Evolutionary conservation across 2,113 vertebrate species (phyloP).

Genomic region (Recurvirostra avosetta): DNA sequence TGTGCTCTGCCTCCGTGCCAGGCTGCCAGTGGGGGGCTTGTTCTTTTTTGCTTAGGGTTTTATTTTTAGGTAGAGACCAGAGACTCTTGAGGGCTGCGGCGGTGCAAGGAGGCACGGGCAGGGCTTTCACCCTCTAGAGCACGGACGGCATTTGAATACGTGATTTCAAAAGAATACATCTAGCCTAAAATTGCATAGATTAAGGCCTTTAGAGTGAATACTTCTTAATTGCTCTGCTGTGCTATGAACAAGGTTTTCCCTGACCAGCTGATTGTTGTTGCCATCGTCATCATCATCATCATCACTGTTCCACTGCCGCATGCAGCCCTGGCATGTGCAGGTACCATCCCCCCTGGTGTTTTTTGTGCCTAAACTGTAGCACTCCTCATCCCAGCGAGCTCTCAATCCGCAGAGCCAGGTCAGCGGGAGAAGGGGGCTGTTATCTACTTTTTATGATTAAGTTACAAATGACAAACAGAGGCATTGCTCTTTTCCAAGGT

Average conservation of each 20-base stretch:
- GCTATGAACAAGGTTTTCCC: neutral
- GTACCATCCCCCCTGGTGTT: neutral
- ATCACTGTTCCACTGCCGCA: neutral
- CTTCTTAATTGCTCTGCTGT: neutral
- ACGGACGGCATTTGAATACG: neutral
- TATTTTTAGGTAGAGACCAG: conserved; percentile 54
- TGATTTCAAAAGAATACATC: neutral
- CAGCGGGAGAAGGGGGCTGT: neutral
- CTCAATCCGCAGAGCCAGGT: neutral
- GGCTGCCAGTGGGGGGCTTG: neutral
- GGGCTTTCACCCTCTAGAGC: neutral
- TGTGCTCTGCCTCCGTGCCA: conserved; percentile 28
- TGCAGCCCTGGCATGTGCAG: neutral
- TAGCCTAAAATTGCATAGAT: neutral
- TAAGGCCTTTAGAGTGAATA: neutral
- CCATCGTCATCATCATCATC: neutral
- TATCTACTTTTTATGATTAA: neutral
- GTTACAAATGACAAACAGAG: neutral
- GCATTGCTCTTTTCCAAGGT: neutral
- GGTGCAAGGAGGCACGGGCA: neutral
- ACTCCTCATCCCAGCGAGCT: neutral
- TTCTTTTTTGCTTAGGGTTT: conserved; percentile 17
- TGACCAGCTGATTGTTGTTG: neutral
- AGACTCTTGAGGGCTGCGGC: neutral
- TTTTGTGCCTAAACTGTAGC: neutral